Evolutionary conservation across 2,888 invertebrate species (phyloP).

Genomic region (Apamea epomidion): DNA sequence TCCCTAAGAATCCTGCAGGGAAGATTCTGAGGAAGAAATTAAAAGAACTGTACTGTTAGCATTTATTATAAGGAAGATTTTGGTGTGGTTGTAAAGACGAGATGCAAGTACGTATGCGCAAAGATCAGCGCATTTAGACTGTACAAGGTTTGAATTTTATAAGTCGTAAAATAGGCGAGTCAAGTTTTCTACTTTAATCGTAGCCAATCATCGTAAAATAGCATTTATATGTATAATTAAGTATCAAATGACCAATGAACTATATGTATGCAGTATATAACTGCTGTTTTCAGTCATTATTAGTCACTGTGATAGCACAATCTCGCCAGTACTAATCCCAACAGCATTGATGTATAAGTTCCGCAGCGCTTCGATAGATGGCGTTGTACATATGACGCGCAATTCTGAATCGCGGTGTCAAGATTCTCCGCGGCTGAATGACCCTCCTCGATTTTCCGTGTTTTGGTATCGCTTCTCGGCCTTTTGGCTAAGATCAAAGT

Average conservation of each 20-base stretch:
- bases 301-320: not conserved
- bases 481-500: constrained; percentile 31
- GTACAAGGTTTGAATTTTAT: not conserved
- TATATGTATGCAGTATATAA: too few relatives aligned
- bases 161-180: not conserved
- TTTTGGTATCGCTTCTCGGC: too few relatives aligned
- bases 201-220: not conserved
- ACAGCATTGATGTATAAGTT: constrained; percentile 9
- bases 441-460: not conserved
- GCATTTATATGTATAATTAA: not conserved
- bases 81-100: not conserved
- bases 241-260: constrained; percentile 3
- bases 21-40: constrained; percentile 93
- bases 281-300: constrained; percentile 5
- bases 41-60: constrained; percentile 82
- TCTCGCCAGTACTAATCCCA: not conserved
- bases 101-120: constrained; percentile 20
- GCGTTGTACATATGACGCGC: constrained; percentile 41
- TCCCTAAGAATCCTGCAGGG: constrained; percentile 94
- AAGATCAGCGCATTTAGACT: constrained; percentile 47
- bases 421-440: constrained; percentile 39
- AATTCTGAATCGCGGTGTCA: constrained; percentile 55
- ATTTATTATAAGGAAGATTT: not conserved
- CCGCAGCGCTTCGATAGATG: constrained; percentile 44
- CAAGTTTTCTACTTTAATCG: not conserved